Conservation (phyloP, 2,888 invertebrate species). For the Ennomos fuscantarius region DNA sequence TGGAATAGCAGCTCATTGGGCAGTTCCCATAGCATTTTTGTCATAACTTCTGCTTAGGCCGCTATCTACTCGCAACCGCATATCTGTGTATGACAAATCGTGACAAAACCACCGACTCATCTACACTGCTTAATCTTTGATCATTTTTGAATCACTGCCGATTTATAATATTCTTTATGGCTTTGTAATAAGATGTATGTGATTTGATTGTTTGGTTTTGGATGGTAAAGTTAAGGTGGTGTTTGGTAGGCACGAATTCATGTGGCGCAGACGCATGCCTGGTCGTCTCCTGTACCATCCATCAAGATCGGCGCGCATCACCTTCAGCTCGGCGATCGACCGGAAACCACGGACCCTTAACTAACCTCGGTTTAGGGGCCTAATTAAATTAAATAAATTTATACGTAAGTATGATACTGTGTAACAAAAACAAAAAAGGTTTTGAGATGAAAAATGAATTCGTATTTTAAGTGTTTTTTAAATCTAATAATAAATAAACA, state of each 20-base stretch:
- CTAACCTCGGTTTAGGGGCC: constrained; percentile 27
- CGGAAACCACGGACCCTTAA: constrained; percentile 62
- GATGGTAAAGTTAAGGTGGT: constrained; percentile 53
- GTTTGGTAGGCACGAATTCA: constrained; percentile 64
- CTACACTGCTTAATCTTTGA: constrained; percentile 53
- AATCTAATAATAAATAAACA: no score
- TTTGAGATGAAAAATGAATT: no score
- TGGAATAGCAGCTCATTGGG: constrained; percentile 54
- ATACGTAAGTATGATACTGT: constrained; percentile 5
- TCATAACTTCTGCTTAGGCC: constrained; percentile 74
- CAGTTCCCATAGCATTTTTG: constrained; percentile 77
- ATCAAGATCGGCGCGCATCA: constrained; percentile 81
- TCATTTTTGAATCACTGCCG: constrained; percentile 15
- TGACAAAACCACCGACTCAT: constrained; percentile 82
- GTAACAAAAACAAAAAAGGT: not conserved
- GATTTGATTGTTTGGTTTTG: constrained; percentile 25
- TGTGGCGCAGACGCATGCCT: constrained; percentile 71
- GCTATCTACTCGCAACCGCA: constrained; percentile 64
- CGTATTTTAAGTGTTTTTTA: no score
- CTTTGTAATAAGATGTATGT: constrained; percentile 38
- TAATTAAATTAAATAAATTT: constrained; percentile 23
- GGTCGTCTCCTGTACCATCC: constrained; percentile 76
- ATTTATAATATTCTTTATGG: constrained; percentile 49
- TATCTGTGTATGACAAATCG: constrained; percentile 81
- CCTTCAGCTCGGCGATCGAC: constrained; percentile 76